Conservation (phyloP, 64 coral and sea anemone species). For the Porites australiensis region DNA sequence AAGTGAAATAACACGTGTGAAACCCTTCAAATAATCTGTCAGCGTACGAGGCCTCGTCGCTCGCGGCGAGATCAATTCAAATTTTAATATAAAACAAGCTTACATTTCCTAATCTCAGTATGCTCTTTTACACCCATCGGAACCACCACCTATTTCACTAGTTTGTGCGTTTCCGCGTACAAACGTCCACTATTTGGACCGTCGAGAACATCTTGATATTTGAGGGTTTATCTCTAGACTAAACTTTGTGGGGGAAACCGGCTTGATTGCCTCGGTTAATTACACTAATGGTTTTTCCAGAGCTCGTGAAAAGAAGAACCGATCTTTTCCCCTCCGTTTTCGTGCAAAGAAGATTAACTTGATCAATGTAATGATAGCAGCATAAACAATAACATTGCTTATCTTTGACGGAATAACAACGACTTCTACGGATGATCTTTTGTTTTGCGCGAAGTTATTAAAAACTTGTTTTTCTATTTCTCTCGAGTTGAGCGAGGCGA, state of each 20-base stretch:
- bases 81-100: slow-evolving; percentile 8
- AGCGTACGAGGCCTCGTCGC: not conserved
- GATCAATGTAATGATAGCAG: slow-evolving; percentile 21
- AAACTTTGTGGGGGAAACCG: slow-evolving; percentile 36
- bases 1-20: slow-evolving; percentile 37
- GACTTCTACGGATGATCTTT: not conserved
- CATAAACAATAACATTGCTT: slow-evolving; percentile 30
- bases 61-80: not conserved
- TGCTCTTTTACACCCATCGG: not conserved
- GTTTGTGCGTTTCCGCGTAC: slow-evolving; percentile 1
- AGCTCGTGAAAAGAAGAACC: slow-evolving; percentile 3
- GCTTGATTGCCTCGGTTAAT: slow-evolving; percentile 21
- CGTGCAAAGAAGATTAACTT: slow-evolving; percentile 32
- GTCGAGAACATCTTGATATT: slow-evolving; percentile 3
- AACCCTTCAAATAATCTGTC: slow-evolving; percentile 2
- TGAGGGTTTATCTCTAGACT: slow-evolving; percentile 18
- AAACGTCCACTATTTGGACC: not conserved
- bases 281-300: slow-evolving; percentile 63
- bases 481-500: not conserved
- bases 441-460: slow-evolving; percentile 6
- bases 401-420: slow-evolving; percentile 8
- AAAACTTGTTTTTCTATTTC: slow-evolving; percentile 13
- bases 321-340: slow-evolving; percentile 1
- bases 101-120: not conserved
- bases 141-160: not conserved